Base-by-base conservation (phyloP, 2,797 vertebrate genomes). In the Anisognathus igniventris region DNA sequence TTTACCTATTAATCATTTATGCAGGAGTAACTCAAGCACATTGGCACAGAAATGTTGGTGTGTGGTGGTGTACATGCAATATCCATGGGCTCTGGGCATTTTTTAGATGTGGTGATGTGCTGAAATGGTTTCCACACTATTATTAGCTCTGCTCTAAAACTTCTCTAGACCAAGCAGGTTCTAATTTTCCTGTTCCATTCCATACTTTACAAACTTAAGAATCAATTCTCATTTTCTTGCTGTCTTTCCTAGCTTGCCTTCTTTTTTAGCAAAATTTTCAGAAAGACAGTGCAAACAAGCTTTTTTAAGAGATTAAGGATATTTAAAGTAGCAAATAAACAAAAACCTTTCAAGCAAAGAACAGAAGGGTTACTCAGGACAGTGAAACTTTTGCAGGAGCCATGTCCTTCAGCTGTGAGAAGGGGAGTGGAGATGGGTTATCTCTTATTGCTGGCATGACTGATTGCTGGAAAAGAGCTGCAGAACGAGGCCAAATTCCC, bases 401-500 rank as follows among this genome's bases (percentile, higher is more conserved):
- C n/a, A 20, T 5, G 31, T 21, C 56, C 50, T 57, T 91, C 65
- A 42, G 39, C 42, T 2, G 21, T 21, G 33, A 68, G 47, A 33
- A 76, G 54, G 9, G 23, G 28, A 70, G 39, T 6, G 20, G 35
- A 14, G 68, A 65, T 1, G 8, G 24, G 56, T 66, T 66, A 42
- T 71, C 62, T 72, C 10, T 6, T 17, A 22, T 1, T 18, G 61
- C n/a, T 72, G 0, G 0, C 33, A 7, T 28, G 68, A 54, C 15
- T 35, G 50, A 76, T 23, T 48, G 61, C 21, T 66, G 51, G 68
- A 72, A 60, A 92, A 72, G 2, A 35, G n/a, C 50, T 91, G 58
- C 54, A 90, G 37, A 73, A 81, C 0, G 12, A 31, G 37, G 21
- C 67, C 66, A 51, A 25, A 15, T 67, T 90, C 60, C 56, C 62